Percentiles rank a stretch among this genome's conserved stretches.
Conservation (phyloP, 1,140 invertebrate genomes). For the Drosophila murphyi region DNA sequence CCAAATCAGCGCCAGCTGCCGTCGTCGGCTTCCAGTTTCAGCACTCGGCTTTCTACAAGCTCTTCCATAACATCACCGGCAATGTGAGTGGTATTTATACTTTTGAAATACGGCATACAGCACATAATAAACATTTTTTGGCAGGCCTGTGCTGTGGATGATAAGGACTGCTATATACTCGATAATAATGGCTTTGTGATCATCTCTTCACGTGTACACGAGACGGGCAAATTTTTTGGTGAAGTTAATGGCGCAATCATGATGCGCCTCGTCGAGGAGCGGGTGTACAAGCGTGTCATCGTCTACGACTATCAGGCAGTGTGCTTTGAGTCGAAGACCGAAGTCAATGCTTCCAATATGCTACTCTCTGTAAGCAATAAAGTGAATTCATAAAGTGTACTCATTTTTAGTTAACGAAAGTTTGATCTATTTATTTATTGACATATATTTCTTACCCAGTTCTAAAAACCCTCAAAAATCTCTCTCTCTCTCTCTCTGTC, state of each 20-base stretch:
- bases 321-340: constrained; percentile 89
- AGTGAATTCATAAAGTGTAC: background rate
- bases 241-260: constrained; percentile 92
- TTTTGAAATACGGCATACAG: background rate
- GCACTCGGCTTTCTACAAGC: constrained; percentile 89
- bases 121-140: background rate
- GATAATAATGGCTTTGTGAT: constrained; percentile 96
- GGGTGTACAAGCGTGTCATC: constrained; percentile 90
- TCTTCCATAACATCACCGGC: constrained; percentile 92
- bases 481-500: background rate
- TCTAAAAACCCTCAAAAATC: no score
- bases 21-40: constrained; percentile 96
- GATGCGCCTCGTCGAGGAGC: constrained; percentile 90
- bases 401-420: background rate
- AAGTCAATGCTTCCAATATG: constrained; percentile 87
- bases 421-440: no score
- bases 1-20: constrained; percentile 91
- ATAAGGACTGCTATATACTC: constrained; percentile 93
- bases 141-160: constrained; percentile 89
- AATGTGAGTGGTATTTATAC: constrained; percentile 84
- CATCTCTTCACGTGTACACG: constrained; percentile 89
- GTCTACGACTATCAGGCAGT: constrained; percentile 96
- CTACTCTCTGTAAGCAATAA: constrained; percentile 87
- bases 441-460: no score
- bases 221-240: constrained; percentile 95